These are phyloP conservation scores for Furcula furcula DNA, from an alignment of 2,888 invertebrate species.

Conservation along the genomic window DNA sequence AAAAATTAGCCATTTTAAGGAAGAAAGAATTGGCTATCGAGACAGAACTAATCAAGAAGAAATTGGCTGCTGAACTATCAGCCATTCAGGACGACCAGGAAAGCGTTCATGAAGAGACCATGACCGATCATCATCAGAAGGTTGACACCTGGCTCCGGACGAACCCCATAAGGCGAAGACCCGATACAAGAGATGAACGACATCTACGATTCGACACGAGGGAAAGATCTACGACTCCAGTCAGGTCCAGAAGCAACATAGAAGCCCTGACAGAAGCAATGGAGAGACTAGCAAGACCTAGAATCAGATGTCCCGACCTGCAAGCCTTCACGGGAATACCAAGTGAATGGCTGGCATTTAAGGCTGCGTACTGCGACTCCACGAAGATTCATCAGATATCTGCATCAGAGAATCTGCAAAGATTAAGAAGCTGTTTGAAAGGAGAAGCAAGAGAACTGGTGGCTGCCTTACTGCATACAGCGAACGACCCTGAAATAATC, in stretches of 20 bases:
- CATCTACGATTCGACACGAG: background rate
- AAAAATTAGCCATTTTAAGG: background rate
- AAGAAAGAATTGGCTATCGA: background rate
- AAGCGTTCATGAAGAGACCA: background rate
- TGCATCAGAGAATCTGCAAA: constrained; percentile 9
- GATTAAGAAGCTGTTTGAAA: constrained; percentile 11
- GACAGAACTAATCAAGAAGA: background rate
- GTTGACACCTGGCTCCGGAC: background rate
- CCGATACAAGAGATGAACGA: too few species aligned
- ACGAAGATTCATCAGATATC: background rate
- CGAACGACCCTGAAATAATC: constrained; percentile 12
- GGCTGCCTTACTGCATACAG: constrained; percentile 7
- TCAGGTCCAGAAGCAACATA: background rate
- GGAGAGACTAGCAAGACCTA: background rate
- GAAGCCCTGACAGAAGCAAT: background rate
- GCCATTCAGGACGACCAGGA: background rate
- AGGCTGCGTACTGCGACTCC: too few species aligned
- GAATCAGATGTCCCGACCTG: too few species aligned
- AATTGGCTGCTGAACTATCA: background rate
- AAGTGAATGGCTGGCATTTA: too few species aligned
- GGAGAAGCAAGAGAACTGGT: constrained; percentile 13
- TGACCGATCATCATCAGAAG: background rate
- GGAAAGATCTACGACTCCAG: background rate
- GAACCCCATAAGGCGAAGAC: too few species aligned
- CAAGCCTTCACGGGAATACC: too few species aligned